Conservation (phyloP, 2,888 invertebrate genomes). For the Conistra vaccinii region DNA sequence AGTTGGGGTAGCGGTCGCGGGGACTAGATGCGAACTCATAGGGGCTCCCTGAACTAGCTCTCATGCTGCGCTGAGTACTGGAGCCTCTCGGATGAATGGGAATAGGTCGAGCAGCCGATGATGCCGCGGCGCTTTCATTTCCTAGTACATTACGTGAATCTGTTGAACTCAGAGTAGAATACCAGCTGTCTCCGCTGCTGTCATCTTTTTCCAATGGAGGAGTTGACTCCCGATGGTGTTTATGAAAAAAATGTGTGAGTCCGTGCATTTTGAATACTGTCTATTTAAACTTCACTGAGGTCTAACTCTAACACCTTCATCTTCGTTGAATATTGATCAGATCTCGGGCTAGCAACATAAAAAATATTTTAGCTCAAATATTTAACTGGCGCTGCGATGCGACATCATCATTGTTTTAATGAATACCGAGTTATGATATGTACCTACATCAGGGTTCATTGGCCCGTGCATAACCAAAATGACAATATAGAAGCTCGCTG, state of each 20-base stretch:
- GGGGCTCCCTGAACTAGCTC: conserved; percentile 77
- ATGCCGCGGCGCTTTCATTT: conserved; percentile 67
- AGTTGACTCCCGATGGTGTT: conserved; percentile 81
- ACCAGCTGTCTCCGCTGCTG: conserved; percentile 86
- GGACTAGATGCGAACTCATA: conserved; percentile 85
- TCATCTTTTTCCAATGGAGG: conserved; percentile 82
- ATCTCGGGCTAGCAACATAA: conserved; percentile 64
- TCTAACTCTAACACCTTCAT: conserved; percentile 42
- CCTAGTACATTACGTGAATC: conserved; percentile 73
- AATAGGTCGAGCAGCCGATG: conserved; percentile 71
- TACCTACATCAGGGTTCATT: conserved; percentile 18
- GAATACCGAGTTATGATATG: not conserved
- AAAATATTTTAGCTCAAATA: conserved; percentile 30
- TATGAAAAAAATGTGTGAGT: conserved; percentile 84
- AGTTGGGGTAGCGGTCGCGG: conserved; percentile 85
- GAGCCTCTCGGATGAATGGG: conserved; percentile 79
- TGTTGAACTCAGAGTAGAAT: conserved; percentile 78
- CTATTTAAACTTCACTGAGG: conserved; percentile 56
- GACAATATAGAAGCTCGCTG: not conserved
- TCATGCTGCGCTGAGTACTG: conserved; percentile 77
- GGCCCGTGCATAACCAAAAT: conserved; percentile 1
- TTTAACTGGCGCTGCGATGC: conserved; percentile 11
- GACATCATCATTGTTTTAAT: conserved; percentile 20
- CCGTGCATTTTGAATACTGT: conserved; percentile 84
- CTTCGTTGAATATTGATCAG: conserved; percentile 61